These are phyloP conservation scores for Spodoptera picta DNA, from an alignment of 2,888 invertebrate genomes.

Conservation along the genomic window DNA sequence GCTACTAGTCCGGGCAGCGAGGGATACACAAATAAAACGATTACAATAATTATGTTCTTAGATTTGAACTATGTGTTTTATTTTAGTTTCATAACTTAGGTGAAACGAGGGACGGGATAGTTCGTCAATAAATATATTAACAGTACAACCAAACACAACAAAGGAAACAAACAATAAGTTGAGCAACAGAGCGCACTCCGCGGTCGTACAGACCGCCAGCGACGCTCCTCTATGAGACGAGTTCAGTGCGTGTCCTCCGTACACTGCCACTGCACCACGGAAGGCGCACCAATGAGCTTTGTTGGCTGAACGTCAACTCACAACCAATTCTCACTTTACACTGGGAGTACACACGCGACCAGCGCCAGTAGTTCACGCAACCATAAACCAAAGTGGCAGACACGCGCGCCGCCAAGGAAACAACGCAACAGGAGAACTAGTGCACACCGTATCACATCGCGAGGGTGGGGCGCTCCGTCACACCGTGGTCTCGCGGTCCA, in stretches of 20 bases:
- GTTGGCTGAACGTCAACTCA: conserved; percentile 17
- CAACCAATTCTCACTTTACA: conserved; percentile 27
- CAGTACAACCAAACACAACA: conserved; percentile 42
- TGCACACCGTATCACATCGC: conserved; percentile 53
- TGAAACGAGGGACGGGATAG: conserved; percentile 85
- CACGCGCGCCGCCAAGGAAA: conserved; percentile 34
- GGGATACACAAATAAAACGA: conserved; percentile 51
- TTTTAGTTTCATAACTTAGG: conserved; percentile 77
- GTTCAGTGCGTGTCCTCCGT: conserved; percentile 1
- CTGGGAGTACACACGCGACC: too few species aligned
- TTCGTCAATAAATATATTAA: conserved; percentile 69
- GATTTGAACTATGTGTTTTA: conserved; percentile 74
- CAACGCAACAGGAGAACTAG: conserved; percentile 53
- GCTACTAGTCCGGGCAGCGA: background rate
- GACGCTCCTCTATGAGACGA: background rate
- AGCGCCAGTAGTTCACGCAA: background rate
- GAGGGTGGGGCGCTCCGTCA: conserved; percentile 86
- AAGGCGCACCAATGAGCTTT: background rate
- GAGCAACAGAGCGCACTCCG: conserved; percentile 4
- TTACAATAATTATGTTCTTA: conserved; percentile 50
- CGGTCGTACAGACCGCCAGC: background rate
- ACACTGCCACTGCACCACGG: background rate
- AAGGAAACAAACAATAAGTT: conserved; percentile 13
- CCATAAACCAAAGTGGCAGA: background rate
- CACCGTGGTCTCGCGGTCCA: conserved; percentile 97